phyloP scores from a whole-genome alignment of 2,113 vertebrate species.

The Stigmatopora argus region DNA sequence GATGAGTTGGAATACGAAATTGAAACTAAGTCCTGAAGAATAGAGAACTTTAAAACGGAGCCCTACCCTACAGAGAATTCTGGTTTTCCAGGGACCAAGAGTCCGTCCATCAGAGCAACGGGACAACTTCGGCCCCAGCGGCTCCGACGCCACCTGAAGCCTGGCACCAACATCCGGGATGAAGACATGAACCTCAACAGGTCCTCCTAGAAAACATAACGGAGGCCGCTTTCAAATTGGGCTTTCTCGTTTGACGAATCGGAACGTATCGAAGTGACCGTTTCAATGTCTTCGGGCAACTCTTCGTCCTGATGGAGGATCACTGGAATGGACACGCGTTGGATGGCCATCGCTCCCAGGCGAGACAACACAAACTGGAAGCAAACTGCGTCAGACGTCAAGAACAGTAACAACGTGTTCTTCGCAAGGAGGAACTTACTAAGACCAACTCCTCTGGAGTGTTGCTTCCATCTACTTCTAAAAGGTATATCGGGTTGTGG shows the following conservation, averaged over 20 bases:
- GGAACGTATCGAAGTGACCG: constrained; percentile 59
- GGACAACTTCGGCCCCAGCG: constrained; percentile 83
- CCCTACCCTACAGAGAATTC: constrained; percentile 81
- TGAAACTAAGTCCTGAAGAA: too few relatives aligned
- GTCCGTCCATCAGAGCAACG: constrained; percentile 81
- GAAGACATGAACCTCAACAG: constrained; percentile 71
- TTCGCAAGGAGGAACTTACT: constrained; percentile 51
- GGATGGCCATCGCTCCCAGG: constrained; percentile 79
- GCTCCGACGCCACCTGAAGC: constrained; percentile 85
- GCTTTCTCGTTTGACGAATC: background rate
- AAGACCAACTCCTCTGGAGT: constrained; percentile 69
- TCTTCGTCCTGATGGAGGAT: constrained; percentile 70
- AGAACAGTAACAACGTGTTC: background rate
- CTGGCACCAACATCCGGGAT: constrained; percentile 64
- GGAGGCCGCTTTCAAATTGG: background rate
- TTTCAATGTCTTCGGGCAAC: constrained; percentile 55
- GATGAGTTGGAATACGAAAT: too few relatives aligned
- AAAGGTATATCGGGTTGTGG: constrained; percentile 73
- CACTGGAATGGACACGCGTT: constrained; percentile 69
- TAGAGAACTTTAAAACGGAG: background rate
- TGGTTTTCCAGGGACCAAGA: constrained; percentile 68
- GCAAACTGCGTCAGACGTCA: background rate
- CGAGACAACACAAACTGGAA: constrained; percentile 73
- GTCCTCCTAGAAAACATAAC: constrained; percentile 72
- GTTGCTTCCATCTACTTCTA: constrained; percentile 86